Evolutionary conservation across 2,888 invertebrate genomes (phyloP).

Genomic region (Aspidapion aeneum): DNA sequence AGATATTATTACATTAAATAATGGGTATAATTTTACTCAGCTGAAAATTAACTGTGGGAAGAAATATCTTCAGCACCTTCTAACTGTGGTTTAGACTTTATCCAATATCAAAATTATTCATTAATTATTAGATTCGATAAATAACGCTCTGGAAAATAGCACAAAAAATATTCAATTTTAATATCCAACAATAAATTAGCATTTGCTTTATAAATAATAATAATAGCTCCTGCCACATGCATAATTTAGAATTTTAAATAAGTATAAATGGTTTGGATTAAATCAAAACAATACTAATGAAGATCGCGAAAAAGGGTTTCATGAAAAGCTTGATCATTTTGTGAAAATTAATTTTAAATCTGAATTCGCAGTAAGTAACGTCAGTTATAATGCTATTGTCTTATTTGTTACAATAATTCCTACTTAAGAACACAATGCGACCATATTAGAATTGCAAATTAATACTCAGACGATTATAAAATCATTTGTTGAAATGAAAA

Average conservation of each 20-base stretch:
- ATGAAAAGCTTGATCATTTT: neutral
- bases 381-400: neutral
- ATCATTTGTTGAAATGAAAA: neutral
- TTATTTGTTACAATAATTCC: neutral
- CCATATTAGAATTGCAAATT: neutral
- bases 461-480: neutral
- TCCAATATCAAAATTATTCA: neutral
- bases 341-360: neutral
- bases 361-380: neutral
- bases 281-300: neutral
- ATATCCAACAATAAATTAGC: neutral
- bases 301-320: neutral
- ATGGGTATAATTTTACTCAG: neutral
- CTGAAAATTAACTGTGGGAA: neutral
- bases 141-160: neutral
- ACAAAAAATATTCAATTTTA: neutral
- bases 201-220: neutral
- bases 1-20: neutral
- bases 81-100: neutral
- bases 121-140: neutral
- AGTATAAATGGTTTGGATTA: neutral
- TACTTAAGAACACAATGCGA: neutral
- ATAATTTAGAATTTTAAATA: neutral
- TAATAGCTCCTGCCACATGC: neutral
- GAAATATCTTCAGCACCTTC: neutral